Base-by-base conservation (phyloP, 2,888 invertebrate species). In the Melanostoma scalare region DNA sequence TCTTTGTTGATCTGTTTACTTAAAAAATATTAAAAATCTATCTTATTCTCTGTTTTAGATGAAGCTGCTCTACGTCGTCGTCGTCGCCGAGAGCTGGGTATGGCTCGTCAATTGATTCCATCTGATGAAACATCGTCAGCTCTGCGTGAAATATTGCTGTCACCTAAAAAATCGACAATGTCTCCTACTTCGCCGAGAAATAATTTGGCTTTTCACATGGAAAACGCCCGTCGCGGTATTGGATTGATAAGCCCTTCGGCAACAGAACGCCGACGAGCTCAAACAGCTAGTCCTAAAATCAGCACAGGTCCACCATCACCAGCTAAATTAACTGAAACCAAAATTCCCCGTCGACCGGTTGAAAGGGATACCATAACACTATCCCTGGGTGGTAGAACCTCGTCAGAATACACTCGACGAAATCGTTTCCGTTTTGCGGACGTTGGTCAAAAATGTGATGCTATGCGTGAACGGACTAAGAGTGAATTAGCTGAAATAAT, bases 401-500 rank as follows among this genome's bases (percentile, higher is more conserved):
- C 78, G 68, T 75, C 68, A 3, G 71, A 76, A 10, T 63, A 80
- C 30, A 86, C 87, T 31, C 88, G 89, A 6, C 86, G 86, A 3
- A 86, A 86, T 65, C 87, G 88, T 35, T 85, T 87, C 61, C 88
- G 88, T 30, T 85, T 88, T 30, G 87, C 87, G 20, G 89, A 89
- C 69, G 88, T 90, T 3, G 88, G 86, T 63, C 89, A 89, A 6
- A 91, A 91, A 78, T 86, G 86, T 10, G 86, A 87, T 44, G 85
- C 85, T 40, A 76, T 90, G 4, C 90, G 90, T 30, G 90, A 91
- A 52, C 88, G 90, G 10, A 91, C 90, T 46, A 90, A 89, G 84
- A 88, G 88, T 46, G 90, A 91, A 58, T 87, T 91, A 69, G 90
- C 90, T 6, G 91, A 91, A 81, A 91, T 91, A n/a, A 89, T 90